Evolutionary conservation across 2,113 vertebrate species (phyloP), one percentile per base, ranked within the genome.

Genomic region (Pteruthius melanotis): DNA sequence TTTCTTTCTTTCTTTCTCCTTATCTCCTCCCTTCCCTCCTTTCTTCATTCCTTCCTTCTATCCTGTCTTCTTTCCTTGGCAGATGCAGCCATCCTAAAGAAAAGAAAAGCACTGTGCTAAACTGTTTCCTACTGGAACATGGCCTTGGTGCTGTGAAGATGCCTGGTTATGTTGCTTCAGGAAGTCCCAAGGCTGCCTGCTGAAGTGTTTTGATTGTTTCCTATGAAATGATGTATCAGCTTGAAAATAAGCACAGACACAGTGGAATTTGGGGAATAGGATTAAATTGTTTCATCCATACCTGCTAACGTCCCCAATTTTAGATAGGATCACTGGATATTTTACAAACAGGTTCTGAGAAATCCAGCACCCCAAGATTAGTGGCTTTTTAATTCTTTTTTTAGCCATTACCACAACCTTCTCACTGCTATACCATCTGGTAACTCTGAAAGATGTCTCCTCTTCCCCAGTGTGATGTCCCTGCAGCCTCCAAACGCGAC

Each of bases 171-270:
- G 19, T 28, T 90, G 28, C 33, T 94, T 89, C 83, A 81, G 76
- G 65, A 86, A 83, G 66, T n/a, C 60, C 61, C 56, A 92, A 23
- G 82, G 39, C 31, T 80, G 15, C 9, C 40, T 94, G 71, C 17
- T 82, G 47, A 94, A 83, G 20, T 50, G 87, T 61, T 93, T 84
- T 28, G 30, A 59, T 74, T 80, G 8, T 84, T 97, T 85, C 71
- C n/a, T 90, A 65, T 81, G n/a, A 87, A 89, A 92, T 13, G 15
- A 82, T 88, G 52, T 66, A 90, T 91, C 57, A 86, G 3, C 27
- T 92, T 83, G 31, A 93, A 95, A 86, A 75, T 14, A 91, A 88
- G 24, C 28, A 65, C 5, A 11, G 16, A 83, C 88, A 0, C 11
- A 76, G n/a, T 65, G 63, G 15, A 24, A 75, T 70, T 53, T 60